A percentile compares a stretch with the other conserved stretches of the same genome.
These are phyloP conservation scores for Lerista edwardsae DNA, from an alignment of 2,797 vertebrate species.

Conservation along the genomic window DNA sequence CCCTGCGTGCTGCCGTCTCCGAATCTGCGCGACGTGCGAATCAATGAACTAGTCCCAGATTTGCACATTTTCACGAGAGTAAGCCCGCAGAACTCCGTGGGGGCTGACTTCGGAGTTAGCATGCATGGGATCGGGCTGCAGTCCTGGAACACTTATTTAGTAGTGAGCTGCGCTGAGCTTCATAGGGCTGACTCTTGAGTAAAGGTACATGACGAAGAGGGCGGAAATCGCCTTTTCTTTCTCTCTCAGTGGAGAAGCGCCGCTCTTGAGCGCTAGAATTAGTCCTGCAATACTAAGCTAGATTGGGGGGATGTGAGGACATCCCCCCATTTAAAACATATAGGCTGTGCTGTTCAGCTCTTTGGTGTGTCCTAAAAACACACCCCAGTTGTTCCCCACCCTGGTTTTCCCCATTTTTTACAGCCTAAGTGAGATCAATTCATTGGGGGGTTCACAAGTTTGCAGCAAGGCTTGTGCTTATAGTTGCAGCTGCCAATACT, in stretches of 20 bases:
- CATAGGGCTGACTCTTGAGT: too few relatives aligned
- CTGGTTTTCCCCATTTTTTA: too few relatives aligned
- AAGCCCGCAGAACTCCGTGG: neutral
- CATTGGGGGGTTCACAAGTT: neutral
- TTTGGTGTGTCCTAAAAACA: too few relatives aligned
- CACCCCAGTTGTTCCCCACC: too few relatives aligned
- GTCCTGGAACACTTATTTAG: neutral
- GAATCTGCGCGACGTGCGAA: neutral
- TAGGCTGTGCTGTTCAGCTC: too few relatives aligned
- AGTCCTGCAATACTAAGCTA: neutral
- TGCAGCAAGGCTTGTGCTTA: neutral
- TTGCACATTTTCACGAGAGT: too few relatives aligned
- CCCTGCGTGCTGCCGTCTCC: neutral
- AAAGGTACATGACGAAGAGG: too few relatives aligned
- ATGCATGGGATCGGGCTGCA: neutral
- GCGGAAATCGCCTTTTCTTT: neutral
- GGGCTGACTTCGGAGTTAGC: neutral
- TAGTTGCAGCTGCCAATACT: neutral
- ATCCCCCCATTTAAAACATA: too few relatives aligned
- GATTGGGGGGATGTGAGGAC: too few relatives aligned
- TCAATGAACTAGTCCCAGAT: neutral
- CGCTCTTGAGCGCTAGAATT: neutral
- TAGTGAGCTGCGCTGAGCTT: neutral
- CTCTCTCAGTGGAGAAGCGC: neutral
- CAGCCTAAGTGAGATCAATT: neutral